A percentile compares a stretch with the other conserved stretches of the same genome.
Evolutionary conservation across 1,140 invertebrate species (phyloP).

Genomic region (Drosophila nasuta): DNA sequence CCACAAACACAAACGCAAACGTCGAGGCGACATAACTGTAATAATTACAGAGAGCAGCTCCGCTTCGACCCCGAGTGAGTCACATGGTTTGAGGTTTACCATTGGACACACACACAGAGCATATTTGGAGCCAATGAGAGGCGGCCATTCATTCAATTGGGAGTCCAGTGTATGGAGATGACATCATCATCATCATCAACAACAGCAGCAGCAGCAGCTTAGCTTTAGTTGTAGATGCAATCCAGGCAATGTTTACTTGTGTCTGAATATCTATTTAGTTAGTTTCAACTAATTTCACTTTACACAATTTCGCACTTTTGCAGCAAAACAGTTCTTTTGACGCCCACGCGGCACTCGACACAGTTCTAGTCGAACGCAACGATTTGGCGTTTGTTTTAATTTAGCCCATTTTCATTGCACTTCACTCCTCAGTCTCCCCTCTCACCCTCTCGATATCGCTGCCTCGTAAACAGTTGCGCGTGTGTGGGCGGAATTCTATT

Average conservation of each 20-base stretch:
- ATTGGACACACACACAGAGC: slow-evolving; percentile 15
- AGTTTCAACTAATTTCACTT: slow-evolving; percentile 62
- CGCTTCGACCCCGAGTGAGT: slow-evolving; percentile 30
- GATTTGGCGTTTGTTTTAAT: slow-evolving; percentile 32
- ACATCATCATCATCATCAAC: slow-evolving; percentile 57
- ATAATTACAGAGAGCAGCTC: slow-evolving; percentile 61
- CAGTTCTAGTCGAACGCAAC: slow-evolving; percentile 54
- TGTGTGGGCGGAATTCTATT: slow-evolving; percentile 70
- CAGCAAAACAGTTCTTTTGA: slow-evolving; percentile 11
- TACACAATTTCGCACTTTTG: slow-evolving; percentile 75
- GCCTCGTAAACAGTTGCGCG: slow-evolving; percentile 52
- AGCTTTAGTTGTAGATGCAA: slow-evolving; percentile 27
- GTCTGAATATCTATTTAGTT: not conserved
- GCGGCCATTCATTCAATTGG: slow-evolving; percentile 34
- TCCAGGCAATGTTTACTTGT: not conserved
- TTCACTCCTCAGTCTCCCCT: not conserved
- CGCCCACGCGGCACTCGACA: slow-evolving; percentile 70
- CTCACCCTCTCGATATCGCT: not conserved
- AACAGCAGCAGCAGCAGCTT: not conserved
- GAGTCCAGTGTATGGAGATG: slow-evolving; percentile 39
- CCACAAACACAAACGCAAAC: slow-evolving; percentile 21
- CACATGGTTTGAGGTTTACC: slow-evolving; percentile 35
- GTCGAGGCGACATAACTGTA: slow-evolving; percentile 61
- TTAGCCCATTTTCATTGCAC: slow-evolving; percentile 19
- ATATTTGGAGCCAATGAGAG: slow-evolving; percentile 40